phyloP scores from a whole-genome alignment of 1,140 invertebrate genomes.

The Elymnias hypermnestra region DNA sequence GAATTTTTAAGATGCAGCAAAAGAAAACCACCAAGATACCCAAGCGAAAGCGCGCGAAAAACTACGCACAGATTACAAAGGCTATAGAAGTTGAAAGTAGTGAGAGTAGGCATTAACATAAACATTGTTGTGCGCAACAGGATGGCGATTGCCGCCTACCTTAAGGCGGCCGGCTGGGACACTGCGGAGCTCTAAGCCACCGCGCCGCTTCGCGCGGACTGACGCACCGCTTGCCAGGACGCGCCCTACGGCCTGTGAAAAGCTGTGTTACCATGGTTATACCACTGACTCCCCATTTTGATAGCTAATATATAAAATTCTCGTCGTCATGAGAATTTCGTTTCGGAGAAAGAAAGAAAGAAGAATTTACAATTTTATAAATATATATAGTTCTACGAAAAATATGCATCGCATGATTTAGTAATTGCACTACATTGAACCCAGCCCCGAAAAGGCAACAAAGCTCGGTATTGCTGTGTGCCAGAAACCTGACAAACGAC shows the following conservation, averaged over 20 bases:
- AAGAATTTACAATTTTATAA: too few species aligned
- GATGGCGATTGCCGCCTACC: slow-evolving; percentile 50
- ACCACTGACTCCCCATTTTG: background rate
- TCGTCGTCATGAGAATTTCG: too few species aligned
- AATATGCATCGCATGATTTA: too few species aligned
- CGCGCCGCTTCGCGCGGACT: slow-evolving; percentile 59
- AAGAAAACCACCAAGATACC: slow-evolving; percentile 6
- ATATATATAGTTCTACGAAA: too few species aligned
- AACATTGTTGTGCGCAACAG: slow-evolving; percentile 68
- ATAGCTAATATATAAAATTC: background rate
- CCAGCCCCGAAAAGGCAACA: too few species aligned
- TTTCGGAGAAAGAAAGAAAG: too few species aligned
- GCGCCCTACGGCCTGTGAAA: slow-evolving; percentile 27
- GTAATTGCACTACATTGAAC: too few species aligned
- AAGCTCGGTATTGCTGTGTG: too few species aligned
- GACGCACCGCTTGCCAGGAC: slow-evolving; percentile 37
- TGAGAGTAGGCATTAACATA: slow-evolving; percentile 41
- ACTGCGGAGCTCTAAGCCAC: slow-evolving; percentile 44
- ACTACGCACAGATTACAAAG: slow-evolving; percentile 25
- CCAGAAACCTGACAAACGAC: too few species aligned
- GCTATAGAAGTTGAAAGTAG: slow-evolving; percentile 32
- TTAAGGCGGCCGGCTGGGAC: slow-evolving; percentile 47
- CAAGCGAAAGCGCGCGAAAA: slow-evolving; percentile 31
- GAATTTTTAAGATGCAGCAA: slow-evolving; percentile 4
- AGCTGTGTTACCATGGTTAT: slow-evolving; percentile 32